These are phyloP conservation scores for Prunella strophiata DNA, from an alignment of 2,797 vertebrate genomes.

Conservation along the genomic window DNA sequence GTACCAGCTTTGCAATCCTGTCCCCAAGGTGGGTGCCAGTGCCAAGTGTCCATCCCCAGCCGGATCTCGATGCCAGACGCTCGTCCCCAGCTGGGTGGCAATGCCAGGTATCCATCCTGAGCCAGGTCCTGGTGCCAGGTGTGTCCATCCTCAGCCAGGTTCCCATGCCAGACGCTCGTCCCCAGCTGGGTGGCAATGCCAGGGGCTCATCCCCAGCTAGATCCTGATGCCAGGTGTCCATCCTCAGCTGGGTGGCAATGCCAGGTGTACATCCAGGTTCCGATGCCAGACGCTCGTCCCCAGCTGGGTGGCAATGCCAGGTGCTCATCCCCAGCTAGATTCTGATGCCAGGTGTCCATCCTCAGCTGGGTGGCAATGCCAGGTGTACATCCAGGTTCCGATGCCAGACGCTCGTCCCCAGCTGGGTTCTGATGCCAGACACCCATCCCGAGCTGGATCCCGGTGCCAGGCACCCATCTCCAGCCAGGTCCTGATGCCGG, in stretches of 20 bases:
- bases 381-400: fast-evolving
- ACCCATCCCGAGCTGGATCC: fast-evolving
- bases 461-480: fast-evolving
- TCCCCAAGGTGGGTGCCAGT: too few relatives aligned
- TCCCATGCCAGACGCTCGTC: too few relatives aligned
- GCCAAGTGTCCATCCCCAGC: neutral
- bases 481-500: neutral
- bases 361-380: neutral
- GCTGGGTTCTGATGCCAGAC: too few relatives aligned
- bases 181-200: fast-evolving
- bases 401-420: neutral
- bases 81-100: fast-evolving
- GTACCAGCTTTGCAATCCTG: neutral
- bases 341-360: fast-evolving
- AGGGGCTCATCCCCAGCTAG: too few relatives aligned
- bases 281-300: too few relatives aligned
- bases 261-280: too few relatives aligned
- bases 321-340: fast-evolving
- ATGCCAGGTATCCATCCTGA: too few relatives aligned
- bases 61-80: too few relatives aligned
- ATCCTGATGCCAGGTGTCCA: too few relatives aligned
- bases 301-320: neutral
- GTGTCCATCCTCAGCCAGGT: too few relatives aligned
- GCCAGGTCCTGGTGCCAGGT: too few relatives aligned
- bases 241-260: too few relatives aligned